Conservation (phyloP, 2,113 vertebrate genomes). For the Cyanocitta stelleri region DNA sequence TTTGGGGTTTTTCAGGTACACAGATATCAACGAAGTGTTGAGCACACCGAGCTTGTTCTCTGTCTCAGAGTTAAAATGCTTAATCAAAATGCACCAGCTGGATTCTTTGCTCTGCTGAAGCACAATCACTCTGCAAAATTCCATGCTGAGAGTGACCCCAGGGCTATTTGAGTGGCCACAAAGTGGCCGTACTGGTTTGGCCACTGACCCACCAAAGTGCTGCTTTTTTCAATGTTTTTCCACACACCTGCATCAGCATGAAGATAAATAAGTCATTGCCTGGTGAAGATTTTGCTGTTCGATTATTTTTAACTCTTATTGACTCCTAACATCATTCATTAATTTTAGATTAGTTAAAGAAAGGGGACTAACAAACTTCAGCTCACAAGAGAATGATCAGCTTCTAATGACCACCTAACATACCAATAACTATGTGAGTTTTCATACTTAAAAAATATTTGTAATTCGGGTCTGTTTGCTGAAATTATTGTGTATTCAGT, state of each 20-base stretch:
- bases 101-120: background rate
- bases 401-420: background rate
- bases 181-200: background rate
- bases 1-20: accelerated
- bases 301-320: background rate
- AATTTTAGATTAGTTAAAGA: background rate
- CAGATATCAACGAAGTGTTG: background rate
- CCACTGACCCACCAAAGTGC: background rate
- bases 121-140: no score
- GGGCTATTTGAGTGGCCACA: background rate
- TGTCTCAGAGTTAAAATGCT: background rate
- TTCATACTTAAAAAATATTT: background rate
- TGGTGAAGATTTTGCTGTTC: background rate
- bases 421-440: background rate
- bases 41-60: background rate
- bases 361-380: background rate
- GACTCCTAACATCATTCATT: background rate
- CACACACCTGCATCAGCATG: background rate
- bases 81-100: background rate
- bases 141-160: background rate
- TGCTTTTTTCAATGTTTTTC: background rate
- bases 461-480: background rate
- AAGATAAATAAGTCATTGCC: background rate
- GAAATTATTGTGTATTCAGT: background rate
- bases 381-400: background rate